A percentile compares a stretch with the other conserved stretches of the same genome.
These are phyloP conservation scores for Zophobas atratus DNA, from an alignment of 1,140 invertebrate genomes.

Conservation along the genomic window DNA sequence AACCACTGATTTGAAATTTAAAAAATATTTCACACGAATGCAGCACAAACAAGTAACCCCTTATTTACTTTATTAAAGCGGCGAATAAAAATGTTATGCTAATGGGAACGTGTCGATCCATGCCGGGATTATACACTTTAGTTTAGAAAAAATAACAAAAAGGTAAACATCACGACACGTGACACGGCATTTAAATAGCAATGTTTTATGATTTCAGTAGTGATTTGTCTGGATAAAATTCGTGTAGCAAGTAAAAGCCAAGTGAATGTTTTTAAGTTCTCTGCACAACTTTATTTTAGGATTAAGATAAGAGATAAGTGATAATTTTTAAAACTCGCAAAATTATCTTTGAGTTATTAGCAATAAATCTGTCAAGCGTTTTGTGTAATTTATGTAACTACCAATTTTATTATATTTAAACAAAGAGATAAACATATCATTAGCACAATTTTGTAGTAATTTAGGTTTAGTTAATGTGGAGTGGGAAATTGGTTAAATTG, in stretches of 20 bases:
- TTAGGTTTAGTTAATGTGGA: constrained; percentile 8
- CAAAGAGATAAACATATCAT: constrained; percentile 28
- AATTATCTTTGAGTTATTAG: constrained; percentile 43
- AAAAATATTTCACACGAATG: constrained; percentile 51
- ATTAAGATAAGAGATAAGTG: constrained; percentile 39
- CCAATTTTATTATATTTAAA: constrained; percentile 33
- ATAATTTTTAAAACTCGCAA: constrained; percentile 26
- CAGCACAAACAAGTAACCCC: constrained; percentile 36
- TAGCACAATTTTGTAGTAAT: constrained; percentile 13
- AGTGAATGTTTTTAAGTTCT: too few species aligned
- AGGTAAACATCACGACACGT: constrained; percentile 45
- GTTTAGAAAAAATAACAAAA: constrained; percentile 47
- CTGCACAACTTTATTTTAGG: constrained; percentile 4
- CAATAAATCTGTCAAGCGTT: constrained; percentile 34
- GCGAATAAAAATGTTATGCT: constrained; percentile 53
- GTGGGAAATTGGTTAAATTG: background rate
- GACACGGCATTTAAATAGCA: constrained; percentile 33
- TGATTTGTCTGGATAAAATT: too few species aligned
- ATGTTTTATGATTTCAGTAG: background rate
- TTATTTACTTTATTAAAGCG: constrained; percentile 55
- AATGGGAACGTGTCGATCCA: constrained; percentile 53
- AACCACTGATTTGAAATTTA: constrained; percentile 43
- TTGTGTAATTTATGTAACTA: constrained; percentile 23
- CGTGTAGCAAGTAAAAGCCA: too few species aligned
- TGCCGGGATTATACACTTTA: constrained; percentile 50